These are phyloP conservation scores for Sceloporus undulatus DNA, from an alignment of 2,113 vertebrate species.

Conservation along the genomic window DNA sequence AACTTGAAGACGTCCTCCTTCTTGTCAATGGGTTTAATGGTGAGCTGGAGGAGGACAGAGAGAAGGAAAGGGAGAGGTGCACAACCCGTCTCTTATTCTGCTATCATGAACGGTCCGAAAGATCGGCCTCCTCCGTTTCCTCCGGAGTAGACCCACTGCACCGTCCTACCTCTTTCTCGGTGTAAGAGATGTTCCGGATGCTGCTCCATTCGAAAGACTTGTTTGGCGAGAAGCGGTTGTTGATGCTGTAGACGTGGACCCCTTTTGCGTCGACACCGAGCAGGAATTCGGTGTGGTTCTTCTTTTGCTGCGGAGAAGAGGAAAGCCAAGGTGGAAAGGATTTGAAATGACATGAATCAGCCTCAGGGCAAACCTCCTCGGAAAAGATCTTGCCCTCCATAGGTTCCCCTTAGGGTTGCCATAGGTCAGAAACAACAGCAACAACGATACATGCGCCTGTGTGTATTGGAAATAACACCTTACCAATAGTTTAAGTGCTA, in stretches of 20 bases:
- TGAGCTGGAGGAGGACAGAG: conserved; percentile 77
- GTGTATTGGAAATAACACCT: too few species aligned
- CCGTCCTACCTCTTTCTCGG: conserved; percentile 87
- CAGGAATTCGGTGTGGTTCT: conserved; percentile 87
- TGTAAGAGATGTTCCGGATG: conserved; percentile 91
- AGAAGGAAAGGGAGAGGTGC: background rate
- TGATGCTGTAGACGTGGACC: conserved; percentile 90
- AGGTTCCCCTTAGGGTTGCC: background rate
- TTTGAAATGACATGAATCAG: too few species aligned
- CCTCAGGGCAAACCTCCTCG: too few species aligned
- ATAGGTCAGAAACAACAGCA: too few species aligned
- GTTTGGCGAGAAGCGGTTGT: conserved; percentile 88
- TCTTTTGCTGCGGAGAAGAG: conserved; percentile 84
- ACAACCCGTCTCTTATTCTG: too few species aligned
- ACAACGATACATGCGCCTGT: too few species aligned
- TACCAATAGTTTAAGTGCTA: too few species aligned
- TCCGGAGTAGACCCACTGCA: too few species aligned
- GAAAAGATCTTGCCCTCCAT: background rate
- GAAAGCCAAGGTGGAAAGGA: background rate
- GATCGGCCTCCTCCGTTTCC: too few species aligned
- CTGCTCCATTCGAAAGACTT: conserved; percentile 93
- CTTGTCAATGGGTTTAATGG: conserved; percentile 92
- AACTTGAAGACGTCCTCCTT: conserved; percentile 95
- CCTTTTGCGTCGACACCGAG: conserved; percentile 92
- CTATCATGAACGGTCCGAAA: too few species aligned